Evolutionary conservation across 1,140 invertebrate species (phyloP).

Genomic region (Marisa cornuarietis): DNA sequence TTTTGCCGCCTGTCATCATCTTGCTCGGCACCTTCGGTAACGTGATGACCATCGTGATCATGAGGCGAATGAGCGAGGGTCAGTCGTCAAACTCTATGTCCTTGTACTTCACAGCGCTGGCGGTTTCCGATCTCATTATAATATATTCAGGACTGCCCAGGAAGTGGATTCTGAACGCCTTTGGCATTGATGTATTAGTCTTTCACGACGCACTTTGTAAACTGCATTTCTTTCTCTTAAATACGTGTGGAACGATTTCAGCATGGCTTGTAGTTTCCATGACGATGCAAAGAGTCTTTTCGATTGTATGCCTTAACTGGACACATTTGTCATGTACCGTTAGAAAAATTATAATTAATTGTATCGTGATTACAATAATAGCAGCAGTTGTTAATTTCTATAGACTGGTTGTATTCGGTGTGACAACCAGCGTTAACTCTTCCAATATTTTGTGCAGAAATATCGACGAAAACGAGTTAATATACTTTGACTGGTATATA

Average conservation of each 20-base stretch:
- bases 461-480: neutral
- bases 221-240: neutral
- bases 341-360: neutral
- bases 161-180: slow-evolving; percentile 28
- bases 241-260: neutral
- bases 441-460: neutral
- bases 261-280: slow-evolving; percentile 7
- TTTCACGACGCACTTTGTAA: slow-evolving; percentile 21
- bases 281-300: neutral
- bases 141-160: slow-evolving; percentile 32
- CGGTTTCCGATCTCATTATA: slow-evolving; percentile 27
- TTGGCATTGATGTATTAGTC: slow-evolving; percentile 31
- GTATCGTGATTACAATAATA: no score
- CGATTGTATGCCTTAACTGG: neutral
- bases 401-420: no score
- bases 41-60: slow-evolving; percentile 31
- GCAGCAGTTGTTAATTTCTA: no score
- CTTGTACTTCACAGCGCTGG: slow-evolving; percentile 24
- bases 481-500: neutral
- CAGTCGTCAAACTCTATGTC: neutral
- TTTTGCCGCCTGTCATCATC: slow-evolving; percentile 36
- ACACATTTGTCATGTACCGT: neutral
- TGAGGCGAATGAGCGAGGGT: slow-evolving; percentile 24
- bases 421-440: no score
- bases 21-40: slow-evolving; percentile 41